Conservation (phyloP, 2,888 invertebrate genomes). For the Chloroclystis v-ata region DNA sequence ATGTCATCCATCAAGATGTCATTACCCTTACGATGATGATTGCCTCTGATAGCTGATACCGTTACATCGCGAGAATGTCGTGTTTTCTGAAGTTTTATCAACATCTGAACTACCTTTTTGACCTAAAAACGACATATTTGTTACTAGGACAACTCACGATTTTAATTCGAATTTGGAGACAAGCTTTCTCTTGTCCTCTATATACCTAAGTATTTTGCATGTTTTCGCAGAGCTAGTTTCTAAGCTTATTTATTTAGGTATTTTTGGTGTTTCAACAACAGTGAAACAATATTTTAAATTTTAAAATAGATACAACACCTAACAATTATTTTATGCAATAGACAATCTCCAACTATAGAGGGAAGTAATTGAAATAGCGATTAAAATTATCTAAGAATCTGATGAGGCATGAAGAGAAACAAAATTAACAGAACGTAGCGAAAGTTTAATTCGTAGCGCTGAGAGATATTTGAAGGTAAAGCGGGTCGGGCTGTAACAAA, state of each 20-base stretch:
- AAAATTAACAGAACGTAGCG: constrained; percentile 10
- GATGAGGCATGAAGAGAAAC: constrained; percentile 10
- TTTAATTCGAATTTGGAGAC: not conserved
- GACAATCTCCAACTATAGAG: not conserved
- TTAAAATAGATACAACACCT: no score
- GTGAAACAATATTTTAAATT: no score
- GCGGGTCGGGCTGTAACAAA: no score
- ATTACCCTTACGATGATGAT: constrained; percentile 17
- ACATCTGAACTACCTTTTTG: not conserved
- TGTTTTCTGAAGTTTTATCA: not conserved
- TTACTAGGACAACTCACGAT: not conserved
- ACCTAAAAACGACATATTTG: not conserved
- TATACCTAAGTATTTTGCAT: not conserved
- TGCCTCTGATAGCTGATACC: constrained; percentile 7
- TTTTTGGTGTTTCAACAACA: no score
- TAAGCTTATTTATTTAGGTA: not conserved
- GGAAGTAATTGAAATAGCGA: constrained; percentile 1
- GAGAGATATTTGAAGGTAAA: no score
- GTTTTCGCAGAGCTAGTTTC: not conserved
- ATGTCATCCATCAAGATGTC: constrained; percentile 12
- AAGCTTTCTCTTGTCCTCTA: not conserved
- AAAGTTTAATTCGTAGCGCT: constrained; percentile 1
- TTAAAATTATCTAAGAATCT: constrained; percentile 9
- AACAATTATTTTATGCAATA: not conserved
- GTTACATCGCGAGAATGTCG: not conserved